Base-by-base conservation (phyloP, 2,888 invertebrate species). In the Azorinus chamasolen region DNA sequence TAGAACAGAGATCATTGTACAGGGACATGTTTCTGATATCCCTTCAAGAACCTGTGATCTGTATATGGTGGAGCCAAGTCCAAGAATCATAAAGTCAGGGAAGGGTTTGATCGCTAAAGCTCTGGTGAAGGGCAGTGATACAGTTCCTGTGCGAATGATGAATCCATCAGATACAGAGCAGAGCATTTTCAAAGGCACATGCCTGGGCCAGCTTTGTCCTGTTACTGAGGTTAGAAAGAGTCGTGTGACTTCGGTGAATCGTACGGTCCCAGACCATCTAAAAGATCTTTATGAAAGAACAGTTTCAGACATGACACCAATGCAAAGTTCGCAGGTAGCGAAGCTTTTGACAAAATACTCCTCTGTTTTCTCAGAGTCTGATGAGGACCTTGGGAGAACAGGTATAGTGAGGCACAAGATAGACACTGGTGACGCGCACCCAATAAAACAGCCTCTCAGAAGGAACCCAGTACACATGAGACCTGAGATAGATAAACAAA, bases 381-480 rank as follows among this genome's bases (percentile, higher is more conserved):
- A n/a, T n/a, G n/a, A n/a, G n/a, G n/a, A n/a, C n/a, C n/a, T n/a
- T n/a, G n/a, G n/a, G n/a, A n/a, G n/a, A n/a, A n/a, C n/a, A n/a
- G n/a, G n/a, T n/a, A n/a, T n/a, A n/a, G n/a, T n/a, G n/a, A n/a
- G n/a, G n/a, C n/a, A n/a, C n/a, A n/a, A n/a, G n/a, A n/a, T n/a
- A n/a, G n/a, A n/a, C n/a, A n/a, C n/a, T n/a, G n/a, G n/a, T n/a
- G n/a, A n/a, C n/a, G n/a, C n/a, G n/a, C n/a, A n/a, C n/a, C n/a
- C n/a, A n/a, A n/a, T n/a, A n/a, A n/a, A n/a, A n/a, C n/a, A n/a
- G 25, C 80, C 73, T 8, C 25, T 54, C 3, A 37, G 77, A 39
- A 37, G 69, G n/a, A 6, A 54, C 22, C 76, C 76, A 1, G 51
- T 69, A 37, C 76, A 76, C 18, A n/a, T 61, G 45, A 48, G 58